Percentiles rank a stretch among this genome's conserved stretches.
phyloP scores from a whole-genome alignment of 2,888 invertebrate genomes.

The Monoplex corrugatus region DNA sequence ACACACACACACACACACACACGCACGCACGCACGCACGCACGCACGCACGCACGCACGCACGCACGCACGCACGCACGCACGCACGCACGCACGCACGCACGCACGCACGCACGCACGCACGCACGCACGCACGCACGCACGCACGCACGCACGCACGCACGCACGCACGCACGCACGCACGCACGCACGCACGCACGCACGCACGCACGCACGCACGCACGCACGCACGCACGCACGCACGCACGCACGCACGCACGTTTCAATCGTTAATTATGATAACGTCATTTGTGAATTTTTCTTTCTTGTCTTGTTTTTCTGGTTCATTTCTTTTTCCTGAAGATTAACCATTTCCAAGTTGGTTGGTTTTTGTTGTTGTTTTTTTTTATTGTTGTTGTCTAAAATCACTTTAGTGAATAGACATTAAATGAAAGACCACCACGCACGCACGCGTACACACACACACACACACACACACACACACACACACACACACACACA shows the following conservation, averaged over 20 bases:
- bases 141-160: slow-evolving; percentile 14
- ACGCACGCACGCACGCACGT: slow-evolving; percentile 23
- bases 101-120: neutral
- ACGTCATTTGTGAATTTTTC: no score
- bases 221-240: slow-evolving; percentile 7
- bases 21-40: neutral
- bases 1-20: neutral
- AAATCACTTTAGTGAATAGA: no score
- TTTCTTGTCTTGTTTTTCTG: no score
- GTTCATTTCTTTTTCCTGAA: neutral
- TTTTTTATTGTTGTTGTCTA: no score
- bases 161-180: slow-evolving; percentile 11
- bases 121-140: neutral
- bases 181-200: neutral
- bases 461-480: no score
- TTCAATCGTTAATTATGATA: no score
- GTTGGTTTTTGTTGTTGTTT: no score
- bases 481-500: no score
- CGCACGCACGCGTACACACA: no score
- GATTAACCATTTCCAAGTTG: no score
- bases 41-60: neutral
- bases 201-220: neutral
- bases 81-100: neutral
- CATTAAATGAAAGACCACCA: no score
- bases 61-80: neutral